Conservation (phyloP, 2,888 invertebrate genomes). For the Sthenelais limicola region DNA sequence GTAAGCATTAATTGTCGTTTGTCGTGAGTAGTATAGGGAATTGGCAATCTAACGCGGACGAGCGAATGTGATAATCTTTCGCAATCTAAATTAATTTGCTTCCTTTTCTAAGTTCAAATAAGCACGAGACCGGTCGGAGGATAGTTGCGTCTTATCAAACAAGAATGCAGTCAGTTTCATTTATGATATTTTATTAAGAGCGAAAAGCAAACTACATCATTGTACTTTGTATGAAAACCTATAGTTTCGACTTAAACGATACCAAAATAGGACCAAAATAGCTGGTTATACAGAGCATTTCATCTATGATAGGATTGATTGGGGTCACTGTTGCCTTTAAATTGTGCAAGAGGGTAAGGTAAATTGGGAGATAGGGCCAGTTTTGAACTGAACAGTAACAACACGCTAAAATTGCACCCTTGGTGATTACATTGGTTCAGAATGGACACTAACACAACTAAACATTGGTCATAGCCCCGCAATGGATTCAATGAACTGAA, state of each 20-base stretch:
- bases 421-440: conserved; percentile 27
- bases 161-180: too few species aligned
- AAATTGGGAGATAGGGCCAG: conserved; percentile 27
- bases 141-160: too few species aligned
- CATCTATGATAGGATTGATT: neutral
- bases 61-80: too few species aligned
- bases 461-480: conserved; percentile 6
- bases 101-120: too few species aligned
- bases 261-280: conserved; percentile 41
- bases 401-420: conserved; percentile 34
- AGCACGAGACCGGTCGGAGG: too few species aligned
- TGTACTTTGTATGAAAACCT: conserved; percentile 43
- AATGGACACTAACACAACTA: conserved; percentile 29
- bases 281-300: conserved; percentile 23
- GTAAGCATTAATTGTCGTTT: too few species aligned
- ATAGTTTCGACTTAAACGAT: conserved; percentile 40
- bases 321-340: conserved; percentile 24
- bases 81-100: too few species aligned
- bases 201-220: conserved; percentile 43
- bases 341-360: too few species aligned
- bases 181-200: conserved; percentile 44
- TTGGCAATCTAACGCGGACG: too few species aligned
- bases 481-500: too few species aligned
- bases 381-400: conserved; percentile 39
- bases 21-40: too few species aligned